phyloP scores from a whole-genome alignment of 2,113 vertebrate genomes.

The Pseudonaja textilis region DNA sequence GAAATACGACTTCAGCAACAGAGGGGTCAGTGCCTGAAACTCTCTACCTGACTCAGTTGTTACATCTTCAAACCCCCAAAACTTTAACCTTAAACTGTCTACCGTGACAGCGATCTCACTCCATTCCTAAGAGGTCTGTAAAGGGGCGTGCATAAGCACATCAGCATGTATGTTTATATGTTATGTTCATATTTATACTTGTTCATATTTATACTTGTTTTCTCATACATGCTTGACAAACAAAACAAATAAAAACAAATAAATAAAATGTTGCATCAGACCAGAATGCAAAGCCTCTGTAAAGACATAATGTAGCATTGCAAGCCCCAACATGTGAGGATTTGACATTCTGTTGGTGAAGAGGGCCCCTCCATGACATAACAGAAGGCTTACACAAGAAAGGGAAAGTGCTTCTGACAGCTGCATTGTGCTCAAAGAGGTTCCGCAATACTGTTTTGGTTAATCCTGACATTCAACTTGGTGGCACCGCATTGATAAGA shows the following conservation, averaged over 20 bases:
- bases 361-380: not conserved
- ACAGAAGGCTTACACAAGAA: not conserved
- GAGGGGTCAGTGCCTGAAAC: too few species aligned
- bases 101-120: too few species aligned
- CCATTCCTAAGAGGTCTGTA: too few species aligned
- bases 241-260: too few species aligned
- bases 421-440: not conserved
- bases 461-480: not conserved
- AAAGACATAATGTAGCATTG: not conserved
- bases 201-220: too few species aligned
- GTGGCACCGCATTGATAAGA: not conserved
- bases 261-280: not conserved
- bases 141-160: too few species aligned
- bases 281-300: not conserved
- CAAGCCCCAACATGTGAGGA: not conserved
- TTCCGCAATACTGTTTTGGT: not conserved
- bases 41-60: not conserved
- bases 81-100: too few species aligned
- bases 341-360: not conserved
- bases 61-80: too few species aligned
- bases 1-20: too few species aligned
- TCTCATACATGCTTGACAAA: too few species aligned
- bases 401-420: not conserved
- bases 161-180: too few species aligned
- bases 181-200: too few species aligned